phyloP scores from a whole-genome alignment of 2,113 vertebrate genomes.

The Sus scrofa region T2T-Sscrofa CM000828.6:29913501-29914000 shows the following conservation, averaged over 20 bases:
- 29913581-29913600: neutral
- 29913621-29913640: slow-evolving; percentile 26
- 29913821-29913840: slow-evolving; percentile 37
- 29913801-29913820: slow-evolving; percentile 24
- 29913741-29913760: neutral
- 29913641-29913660: neutral
- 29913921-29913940: neutral
- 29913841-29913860: slow-evolving; percentile 38
- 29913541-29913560: neutral
- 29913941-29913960: neutral
- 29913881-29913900: slow-evolving; percentile 32
- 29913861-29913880: slow-evolving; percentile 46
- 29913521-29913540: slow-evolving; percentile 16
- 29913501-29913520: neutral
- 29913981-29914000: neutral
- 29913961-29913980: neutral
- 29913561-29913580: neutral
- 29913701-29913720: slow-evolving; percentile 31
- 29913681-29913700: slow-evolving; percentile 51
- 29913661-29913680: neutral
- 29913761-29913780: neutral
- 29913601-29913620: neutral
- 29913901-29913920: neutral
- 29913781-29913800: slow-evolving; percentile 16
- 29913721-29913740: neutral